Conservation (phyloP, 1,140 invertebrate genomes). For the Harpegnathos saltator region DNA sequence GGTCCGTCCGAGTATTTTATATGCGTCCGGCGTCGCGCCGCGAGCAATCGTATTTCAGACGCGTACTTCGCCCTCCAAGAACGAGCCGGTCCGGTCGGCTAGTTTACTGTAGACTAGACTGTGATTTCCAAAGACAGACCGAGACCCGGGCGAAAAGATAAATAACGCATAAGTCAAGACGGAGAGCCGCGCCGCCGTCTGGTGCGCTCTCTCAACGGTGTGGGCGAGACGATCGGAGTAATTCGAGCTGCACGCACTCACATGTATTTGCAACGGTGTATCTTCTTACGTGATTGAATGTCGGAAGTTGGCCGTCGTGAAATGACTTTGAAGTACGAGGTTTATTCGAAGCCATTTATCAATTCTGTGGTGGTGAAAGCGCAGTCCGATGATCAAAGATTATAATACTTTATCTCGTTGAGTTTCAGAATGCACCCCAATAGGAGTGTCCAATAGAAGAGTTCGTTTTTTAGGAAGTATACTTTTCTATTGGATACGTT, state of each 20-base stretch:
- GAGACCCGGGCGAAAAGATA: not conserved
- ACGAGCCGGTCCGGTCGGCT: not conserved
- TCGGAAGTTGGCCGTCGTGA: not conserved
- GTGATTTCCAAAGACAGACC: not conserved
- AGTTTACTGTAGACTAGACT: not conserved
- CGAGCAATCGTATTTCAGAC: not conserved
- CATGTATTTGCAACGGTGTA: not conserved
- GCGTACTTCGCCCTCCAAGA: constrained; percentile 1
- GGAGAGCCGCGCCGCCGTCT: not conserved
- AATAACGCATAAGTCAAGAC: constrained; percentile 20
- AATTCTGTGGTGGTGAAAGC: no score
- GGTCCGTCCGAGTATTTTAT: no score
- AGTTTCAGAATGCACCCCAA: no score
- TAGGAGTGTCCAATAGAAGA: no score
- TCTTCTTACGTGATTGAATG: constrained; percentile 1
- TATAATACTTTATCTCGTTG: no score
- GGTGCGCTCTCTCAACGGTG: not conserved
- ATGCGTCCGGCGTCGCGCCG: not conserved
- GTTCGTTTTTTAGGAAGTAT: no score
- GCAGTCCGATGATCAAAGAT: no score
- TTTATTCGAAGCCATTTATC: no score
- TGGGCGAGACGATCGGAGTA: not conserved
- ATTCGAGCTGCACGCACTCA: constrained; percentile 1
- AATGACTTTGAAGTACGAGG: no score
- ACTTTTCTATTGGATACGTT: no score